Evolutionary conservation across 2,888 invertebrate species (phyloP), one percentile per base, ranked within the genome.

Genomic region (Pharmacophagus antenor): DNA sequence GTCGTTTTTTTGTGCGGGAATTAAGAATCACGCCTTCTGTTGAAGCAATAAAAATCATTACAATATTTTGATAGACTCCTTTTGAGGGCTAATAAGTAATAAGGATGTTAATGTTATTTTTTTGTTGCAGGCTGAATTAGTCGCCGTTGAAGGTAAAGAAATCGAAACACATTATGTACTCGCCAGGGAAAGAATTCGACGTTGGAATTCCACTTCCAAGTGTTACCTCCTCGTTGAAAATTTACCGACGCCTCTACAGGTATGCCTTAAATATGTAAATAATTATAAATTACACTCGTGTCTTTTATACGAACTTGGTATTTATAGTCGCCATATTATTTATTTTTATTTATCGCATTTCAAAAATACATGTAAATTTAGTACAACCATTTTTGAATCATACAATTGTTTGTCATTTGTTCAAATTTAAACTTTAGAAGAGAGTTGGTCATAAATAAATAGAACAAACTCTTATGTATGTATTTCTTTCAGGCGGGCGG

Each of bases 81-180:
- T n/a, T n/a, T n/a, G n/a, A n/a, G n/a, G n/a, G n/a, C n/a, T n/a
- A n/a, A n/a, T n/a, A n/a, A n/a, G n/a, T n/a, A n/a, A n/a, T n/a
- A n/a, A n/a, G n/a, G n/a, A n/a, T n/a, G n/a, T n/a, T n/a, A n/a
- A n/a, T n/a, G n/a, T n/a, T n/a, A n/a, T n/a, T 65, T 2, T 47
- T 67, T 83, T 79, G 71, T 82, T 74, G 6, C 85, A 94, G 93
- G 94, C 94, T 50, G 94, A 94, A 71, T 77, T 94, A 52, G 94
- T 94, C 0, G 94, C 94, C 0, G 93, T 94, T 0, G 94, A 93
- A 72, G 94, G 94, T 17, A 94, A 94, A 72, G 94, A 94, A 76
- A 94, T 94, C 63, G 94, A 94, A 76, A 93, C 93, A 55, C 94
- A 94, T 78, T 94, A 94, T 77, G 93, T 94, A 2, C 78, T 94